Conservation (phyloP, 2,888 invertebrate species). For the Diplolepis rosae region DNA sequence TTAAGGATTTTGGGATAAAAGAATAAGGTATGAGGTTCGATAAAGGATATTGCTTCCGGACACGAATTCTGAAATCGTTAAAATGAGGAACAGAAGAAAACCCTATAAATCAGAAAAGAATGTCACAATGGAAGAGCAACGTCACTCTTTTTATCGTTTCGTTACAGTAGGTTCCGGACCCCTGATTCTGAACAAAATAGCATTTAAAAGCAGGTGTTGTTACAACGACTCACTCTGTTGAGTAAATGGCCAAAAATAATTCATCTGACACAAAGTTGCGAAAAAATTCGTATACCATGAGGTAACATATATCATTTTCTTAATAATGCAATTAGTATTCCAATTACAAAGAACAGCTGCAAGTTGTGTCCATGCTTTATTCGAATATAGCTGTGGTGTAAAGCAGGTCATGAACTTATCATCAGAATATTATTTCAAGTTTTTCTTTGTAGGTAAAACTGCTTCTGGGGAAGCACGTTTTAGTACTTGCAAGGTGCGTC, state of each 20-base stretch:
- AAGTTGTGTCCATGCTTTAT: not conserved
- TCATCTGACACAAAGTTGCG: not conserved
- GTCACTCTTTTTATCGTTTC: constrained; percentile 5
- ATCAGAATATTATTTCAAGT: not conserved
- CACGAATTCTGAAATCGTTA: not conserved
- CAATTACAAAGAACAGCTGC: no score
- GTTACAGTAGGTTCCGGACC: constrained; percentile 3
- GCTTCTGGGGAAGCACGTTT: constrained; percentile 6
- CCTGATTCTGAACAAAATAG: constrained; percentile 7
- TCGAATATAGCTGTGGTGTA: not conserved
- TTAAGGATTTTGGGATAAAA: not conserved
- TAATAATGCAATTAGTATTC: no score
- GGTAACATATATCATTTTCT: no score
- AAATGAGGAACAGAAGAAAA: not conserved
- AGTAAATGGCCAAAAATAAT: not conserved
- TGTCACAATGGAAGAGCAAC: not conserved
- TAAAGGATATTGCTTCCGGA: not conserved
- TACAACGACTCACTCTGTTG: not conserved
- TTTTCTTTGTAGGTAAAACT: not conserved
- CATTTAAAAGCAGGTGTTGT: not conserved
- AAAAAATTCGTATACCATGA: not conserved
- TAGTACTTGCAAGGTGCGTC: not conserved
- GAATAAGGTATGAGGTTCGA: not conserved
- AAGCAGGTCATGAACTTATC: not conserved
- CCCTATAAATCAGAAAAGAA: not conserved